Percentiles rank a stretch among this genome's conserved stretches.
phyloP scores from a whole-genome alignment of 2,113 vertebrate genomes.

The Pteropus alecto region DNA sequence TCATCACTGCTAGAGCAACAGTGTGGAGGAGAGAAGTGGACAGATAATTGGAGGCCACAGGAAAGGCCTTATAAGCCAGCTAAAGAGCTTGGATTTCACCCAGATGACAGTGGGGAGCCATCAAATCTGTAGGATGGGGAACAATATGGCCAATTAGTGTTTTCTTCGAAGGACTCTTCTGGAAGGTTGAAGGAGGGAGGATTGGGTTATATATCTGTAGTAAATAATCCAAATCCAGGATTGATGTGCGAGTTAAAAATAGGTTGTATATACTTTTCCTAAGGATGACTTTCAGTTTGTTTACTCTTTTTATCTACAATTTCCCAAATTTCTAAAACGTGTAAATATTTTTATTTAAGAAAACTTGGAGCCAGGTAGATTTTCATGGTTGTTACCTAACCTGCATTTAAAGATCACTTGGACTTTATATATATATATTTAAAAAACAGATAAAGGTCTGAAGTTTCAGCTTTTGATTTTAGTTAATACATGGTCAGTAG shows the following conservation, averaged over 20 bases:
- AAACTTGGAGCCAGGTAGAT: background rate
- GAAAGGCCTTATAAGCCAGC: background rate
- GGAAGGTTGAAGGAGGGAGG: background rate
- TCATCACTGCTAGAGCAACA: background rate
- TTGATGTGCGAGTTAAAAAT: background rate
- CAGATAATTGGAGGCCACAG: background rate
- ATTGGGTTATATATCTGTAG: background rate
- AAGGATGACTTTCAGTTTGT: background rate
- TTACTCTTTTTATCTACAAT: background rate
- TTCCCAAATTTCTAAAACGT: background rate
- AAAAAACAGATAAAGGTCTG: background rate
- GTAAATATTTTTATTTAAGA: background rate
- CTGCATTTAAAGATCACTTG: background rate
- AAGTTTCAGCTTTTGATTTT: background rate
- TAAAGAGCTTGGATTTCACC: background rate
- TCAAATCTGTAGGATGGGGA: background rate
- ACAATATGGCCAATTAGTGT: background rate
- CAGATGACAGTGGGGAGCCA: background rate
- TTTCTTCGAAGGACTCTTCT: background rate
- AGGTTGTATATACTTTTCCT: background rate
- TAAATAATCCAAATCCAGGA: background rate
- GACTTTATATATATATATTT: background rate
- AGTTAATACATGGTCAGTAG: background rate
- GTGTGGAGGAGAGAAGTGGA: background rate
- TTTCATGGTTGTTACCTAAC: background rate